A percentile compares a stretch with the other conserved stretches of the same genome.
Conservation (phyloP, 1,140 invertebrate genomes). For the Apis dorsata region DNA sequence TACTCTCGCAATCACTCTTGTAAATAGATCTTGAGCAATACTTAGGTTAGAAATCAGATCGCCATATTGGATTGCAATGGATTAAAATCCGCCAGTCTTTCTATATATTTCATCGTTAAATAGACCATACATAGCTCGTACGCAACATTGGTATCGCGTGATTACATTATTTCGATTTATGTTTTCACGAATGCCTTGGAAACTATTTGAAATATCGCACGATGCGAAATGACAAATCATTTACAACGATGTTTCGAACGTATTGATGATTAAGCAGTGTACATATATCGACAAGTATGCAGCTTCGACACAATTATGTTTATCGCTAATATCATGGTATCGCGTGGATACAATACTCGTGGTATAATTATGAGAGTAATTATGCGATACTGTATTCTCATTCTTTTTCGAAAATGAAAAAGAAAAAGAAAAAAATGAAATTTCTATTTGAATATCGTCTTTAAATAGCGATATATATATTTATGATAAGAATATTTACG, state of each 20-base stretch:
- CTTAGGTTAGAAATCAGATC: conserved; percentile 13
- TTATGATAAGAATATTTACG: too few species aligned
- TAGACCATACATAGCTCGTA: not conserved
- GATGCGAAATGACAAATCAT: not conserved
- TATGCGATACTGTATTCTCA: not conserved
- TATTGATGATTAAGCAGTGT: not conserved
- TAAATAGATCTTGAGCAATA: not conserved
- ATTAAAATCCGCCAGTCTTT: not conserved
- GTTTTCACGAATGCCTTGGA: not conserved
- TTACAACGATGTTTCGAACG: not conserved
- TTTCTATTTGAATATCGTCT: too few species aligned
- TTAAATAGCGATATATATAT: too few species aligned
- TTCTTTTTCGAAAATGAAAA: not conserved
- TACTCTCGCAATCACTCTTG: too few species aligned
- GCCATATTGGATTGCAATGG: not conserved
- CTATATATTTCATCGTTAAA: not conserved
- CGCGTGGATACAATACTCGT: not conserved
- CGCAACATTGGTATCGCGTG: not conserved
- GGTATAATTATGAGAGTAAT: not conserved
- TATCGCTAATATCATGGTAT: not conserved
- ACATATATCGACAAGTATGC: not conserved
- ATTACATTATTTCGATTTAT: not conserved
- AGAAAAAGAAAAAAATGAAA: too few species aligned
- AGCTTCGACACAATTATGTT: conserved; percentile 11
- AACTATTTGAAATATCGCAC: not conserved